Evolutionary conservation across 2,113 vertebrate species (phyloP), one percentile per base, ranked within the genome.

Genomic region (Microcebus murinus): DNA sequence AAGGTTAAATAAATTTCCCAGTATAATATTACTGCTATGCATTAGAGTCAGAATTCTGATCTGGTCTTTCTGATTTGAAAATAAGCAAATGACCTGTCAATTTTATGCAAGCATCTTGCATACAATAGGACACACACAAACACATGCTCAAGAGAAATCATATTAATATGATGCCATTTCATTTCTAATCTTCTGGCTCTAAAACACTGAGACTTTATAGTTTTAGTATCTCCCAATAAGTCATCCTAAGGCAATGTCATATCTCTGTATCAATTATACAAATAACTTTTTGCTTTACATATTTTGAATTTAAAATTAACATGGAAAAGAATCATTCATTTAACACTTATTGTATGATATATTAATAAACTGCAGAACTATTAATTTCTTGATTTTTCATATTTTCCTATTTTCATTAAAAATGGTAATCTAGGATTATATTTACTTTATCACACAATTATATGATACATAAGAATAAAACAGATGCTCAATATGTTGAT

Each of bases 241-340:
- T 79, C 71, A 57, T 36, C 18, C 50, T 27, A 59, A 23, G 12
- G 27, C 6, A 82, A n/a, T 83, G 3, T 5, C 36, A 25, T 82
- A 70, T 67, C 63, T 86, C 31, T 29, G 29, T 70, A 48, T n/a
- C 20, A 91, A 87, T 39, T 83, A 48, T 23, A 39, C 29, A n/a
- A 87, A 77, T 14, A 61, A 42, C 61, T 27, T 27, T 63, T 63
- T 63, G 27, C 59, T 63, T 63, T 27, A 29, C 25, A 63, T 29
- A 63, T 2, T 83, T 87, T n/a, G 48, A 61, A 77, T 89, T 89
- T 96, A 85, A 94, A 42, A 81, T 61, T 45, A 79, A 74, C 23
- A 21, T 74, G 7, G 25, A 76, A 84, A 80, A 55, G 2, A 9
- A 68, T 17, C 34, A 83, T n/a, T 77, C 20, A 10, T 85, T 45